phyloP scores from a whole-genome alignment of 2,113 vertebrate genomes.

The Leucosticte australis region DNA sequence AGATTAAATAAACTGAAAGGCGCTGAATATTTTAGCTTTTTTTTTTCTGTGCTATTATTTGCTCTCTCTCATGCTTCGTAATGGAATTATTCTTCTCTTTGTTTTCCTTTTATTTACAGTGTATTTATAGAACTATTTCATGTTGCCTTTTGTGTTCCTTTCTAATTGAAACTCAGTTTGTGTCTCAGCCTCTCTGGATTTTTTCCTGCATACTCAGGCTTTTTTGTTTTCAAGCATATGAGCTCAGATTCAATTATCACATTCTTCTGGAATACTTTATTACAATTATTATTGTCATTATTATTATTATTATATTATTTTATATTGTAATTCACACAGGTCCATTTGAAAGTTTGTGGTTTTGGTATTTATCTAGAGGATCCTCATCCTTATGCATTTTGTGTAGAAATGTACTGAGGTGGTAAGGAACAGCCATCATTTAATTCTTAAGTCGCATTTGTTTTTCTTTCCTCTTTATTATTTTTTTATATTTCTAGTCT shows the following conservation, averaged over 20 bases:
- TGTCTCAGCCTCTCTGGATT: neutral
- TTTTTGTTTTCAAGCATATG: neutral
- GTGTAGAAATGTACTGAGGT: neutral
- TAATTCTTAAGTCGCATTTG: conserved; percentile 15
- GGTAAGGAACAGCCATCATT: conserved; percentile 28
- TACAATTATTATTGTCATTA: too few species aligned
- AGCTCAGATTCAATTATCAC: neutral
- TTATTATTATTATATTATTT: neutral
- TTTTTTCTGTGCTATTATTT: neutral
- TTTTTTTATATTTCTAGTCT: conserved; percentile 41
- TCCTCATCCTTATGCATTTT: neutral
- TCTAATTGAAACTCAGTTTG: conserved; percentile 3
- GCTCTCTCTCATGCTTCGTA: neutral
- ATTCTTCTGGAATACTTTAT: neutral
- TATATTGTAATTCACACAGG: neutral
- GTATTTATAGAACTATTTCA: neutral
- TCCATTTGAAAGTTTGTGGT: neutral
- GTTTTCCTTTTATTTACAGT: neutral
- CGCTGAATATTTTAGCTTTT: neutral
- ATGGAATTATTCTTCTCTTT: neutral
- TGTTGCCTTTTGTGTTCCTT: conserved; percentile 14
- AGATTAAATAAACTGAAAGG: neutral
- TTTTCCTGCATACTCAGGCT: neutral
- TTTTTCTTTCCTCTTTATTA: conserved; percentile 26
- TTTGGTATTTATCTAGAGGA: neutral